Conservation (phyloP, 2,113 vertebrate species). For the Labeo catla region DNA sequence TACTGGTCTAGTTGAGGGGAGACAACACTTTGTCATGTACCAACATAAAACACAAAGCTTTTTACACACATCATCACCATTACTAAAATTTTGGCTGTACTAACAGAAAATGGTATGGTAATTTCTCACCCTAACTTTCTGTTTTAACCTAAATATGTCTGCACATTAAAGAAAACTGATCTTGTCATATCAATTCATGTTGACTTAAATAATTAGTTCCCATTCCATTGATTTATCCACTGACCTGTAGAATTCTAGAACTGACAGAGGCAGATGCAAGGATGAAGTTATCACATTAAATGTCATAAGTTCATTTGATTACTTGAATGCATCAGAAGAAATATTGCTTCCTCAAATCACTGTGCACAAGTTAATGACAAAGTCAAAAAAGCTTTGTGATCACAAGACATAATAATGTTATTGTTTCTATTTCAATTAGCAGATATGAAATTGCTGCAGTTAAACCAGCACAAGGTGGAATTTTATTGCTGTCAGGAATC, state of each 20-base stretch:
- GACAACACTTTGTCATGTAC: too few relatives aligned
- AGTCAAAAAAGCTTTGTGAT: neutral
- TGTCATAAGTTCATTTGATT: neutral
- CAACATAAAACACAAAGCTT: too few relatives aligned
- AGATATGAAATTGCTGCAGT: neutral
- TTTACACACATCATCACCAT: too few relatives aligned
- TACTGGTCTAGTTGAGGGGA: too few relatives aligned
- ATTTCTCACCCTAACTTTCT: neutral
- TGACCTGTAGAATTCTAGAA: neutral
- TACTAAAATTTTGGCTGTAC: too few relatives aligned
- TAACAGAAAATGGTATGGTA: too few relatives aligned
- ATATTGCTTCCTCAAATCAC: neutral
- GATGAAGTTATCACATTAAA: constrained; percentile 1
- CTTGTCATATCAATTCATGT: neutral
- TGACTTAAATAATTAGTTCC: neutral
- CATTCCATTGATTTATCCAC: neutral
- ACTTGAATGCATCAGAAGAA: neutral
- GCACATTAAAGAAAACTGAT: neutral
- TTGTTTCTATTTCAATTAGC: neutral
- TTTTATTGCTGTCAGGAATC: neutral
- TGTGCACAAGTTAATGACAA: neutral
- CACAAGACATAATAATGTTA: neutral
- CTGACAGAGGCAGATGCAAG: neutral
- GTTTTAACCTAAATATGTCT: neutral
- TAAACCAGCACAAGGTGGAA: neutral